Evolutionary conservation across 2,797 vertebrate species (phyloP).

Genomic region (Zenarchopterus dispar): DNA sequence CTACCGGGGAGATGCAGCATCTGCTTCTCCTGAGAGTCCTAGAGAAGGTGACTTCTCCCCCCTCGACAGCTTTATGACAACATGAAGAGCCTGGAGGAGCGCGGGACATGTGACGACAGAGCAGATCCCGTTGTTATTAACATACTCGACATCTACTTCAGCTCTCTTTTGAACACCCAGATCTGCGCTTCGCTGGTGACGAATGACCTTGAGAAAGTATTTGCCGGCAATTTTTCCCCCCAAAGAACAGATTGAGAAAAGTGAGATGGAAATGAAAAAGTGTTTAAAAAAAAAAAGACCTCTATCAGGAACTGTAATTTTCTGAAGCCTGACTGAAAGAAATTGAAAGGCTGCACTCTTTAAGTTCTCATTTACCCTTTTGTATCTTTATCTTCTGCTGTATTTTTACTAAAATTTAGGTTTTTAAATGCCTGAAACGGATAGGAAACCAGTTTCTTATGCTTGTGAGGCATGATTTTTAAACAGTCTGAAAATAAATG

Average conservation of each 20-base stretch:
- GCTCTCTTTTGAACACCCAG: conserved; percentile 53
- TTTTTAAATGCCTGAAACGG: not conserved
- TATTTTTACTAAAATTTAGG: not conserved
- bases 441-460: too few species aligned
- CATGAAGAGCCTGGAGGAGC: conserved; percentile 67
- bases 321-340: conserved; percentile 5
- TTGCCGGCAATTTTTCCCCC: conserved; percentile 28
- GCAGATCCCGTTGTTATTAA: conserved; percentile 68
- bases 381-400: not conserved
- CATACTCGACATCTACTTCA: conserved; percentile 50
- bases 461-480: not conserved
- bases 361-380: not conserved
- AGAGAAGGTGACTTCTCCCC: conserved; percentile 68
- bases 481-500: not conserved
- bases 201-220: conserved; percentile 71
- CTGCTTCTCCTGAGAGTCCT: conserved; percentile 63
- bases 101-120: conserved; percentile 57
- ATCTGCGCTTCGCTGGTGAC: conserved; percentile 48
- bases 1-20: conserved; percentile 48
- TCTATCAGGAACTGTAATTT: conserved; percentile 9
- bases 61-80: conserved; percentile 64
- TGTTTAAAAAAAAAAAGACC: conserved; percentile 24
- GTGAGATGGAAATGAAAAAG: conserved; percentile 43
- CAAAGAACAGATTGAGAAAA: conserved; percentile 50
- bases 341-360: not conserved